Percentiles rank a stretch among this genome's conserved stretches.
phyloP scores from a whole-genome alignment of 92 coral and sea anemone genomes.

The Actinostola sp. region DNA sequence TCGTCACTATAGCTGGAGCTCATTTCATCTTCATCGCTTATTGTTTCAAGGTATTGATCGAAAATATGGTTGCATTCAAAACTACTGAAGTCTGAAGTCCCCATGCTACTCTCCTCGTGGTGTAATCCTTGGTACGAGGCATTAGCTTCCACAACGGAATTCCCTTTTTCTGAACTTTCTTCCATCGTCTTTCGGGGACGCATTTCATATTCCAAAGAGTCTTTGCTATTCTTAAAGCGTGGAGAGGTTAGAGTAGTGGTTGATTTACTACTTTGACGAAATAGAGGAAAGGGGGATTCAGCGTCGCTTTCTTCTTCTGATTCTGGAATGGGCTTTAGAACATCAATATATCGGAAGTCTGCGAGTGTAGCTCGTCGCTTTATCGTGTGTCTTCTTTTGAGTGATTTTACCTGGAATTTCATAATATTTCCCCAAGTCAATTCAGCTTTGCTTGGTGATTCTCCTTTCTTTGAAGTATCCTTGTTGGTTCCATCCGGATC shows the following conservation, averaged over 20 bases:
- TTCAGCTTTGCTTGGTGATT: background rate
- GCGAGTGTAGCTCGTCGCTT: constrained; percentile 66
- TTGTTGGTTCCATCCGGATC: background rate
- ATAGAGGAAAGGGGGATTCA: background rate
- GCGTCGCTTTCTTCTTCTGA: constrained; percentile 43
- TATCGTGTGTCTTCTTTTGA: constrained; percentile 29
- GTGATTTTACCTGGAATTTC: constrained; percentile 20
- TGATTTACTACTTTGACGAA: background rate
- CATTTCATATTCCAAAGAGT: too few relatives aligned
- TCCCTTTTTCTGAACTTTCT: too few relatives aligned
- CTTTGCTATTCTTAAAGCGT: background rate
- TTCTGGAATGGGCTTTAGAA: constrained; percentile 47
- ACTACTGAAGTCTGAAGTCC: too few relatives aligned
- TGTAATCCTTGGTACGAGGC: too few relatives aligned
- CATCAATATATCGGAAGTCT: constrained; percentile 32
- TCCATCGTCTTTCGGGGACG: too few relatives aligned
- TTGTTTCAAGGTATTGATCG: background rate
- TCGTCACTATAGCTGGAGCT: background rate
- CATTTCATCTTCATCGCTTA: background rate
- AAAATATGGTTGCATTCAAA: background rate
- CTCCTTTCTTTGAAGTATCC: background rate
- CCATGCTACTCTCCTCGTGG: too few relatives aligned
- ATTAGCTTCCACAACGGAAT: too few relatives aligned
- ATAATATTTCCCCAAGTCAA: background rate
- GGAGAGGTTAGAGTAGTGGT: background rate